Evolutionary conservation across 2,888 invertebrate species (phyloP), one percentile per base, ranked within the genome.

Genomic region (Diarsia dahlii): DNA sequence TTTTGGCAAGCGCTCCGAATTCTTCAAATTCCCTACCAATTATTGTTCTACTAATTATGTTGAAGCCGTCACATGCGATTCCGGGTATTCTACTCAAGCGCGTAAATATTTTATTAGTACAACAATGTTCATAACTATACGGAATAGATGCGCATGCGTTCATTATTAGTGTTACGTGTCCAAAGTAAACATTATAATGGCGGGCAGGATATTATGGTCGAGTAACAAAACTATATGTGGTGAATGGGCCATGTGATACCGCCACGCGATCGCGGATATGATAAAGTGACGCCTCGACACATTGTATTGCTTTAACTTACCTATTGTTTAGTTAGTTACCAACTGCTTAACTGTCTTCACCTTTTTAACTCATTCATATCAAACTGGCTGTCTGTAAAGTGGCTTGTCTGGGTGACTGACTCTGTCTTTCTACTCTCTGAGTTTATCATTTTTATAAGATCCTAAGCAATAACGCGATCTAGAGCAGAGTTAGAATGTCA

Each of bases 141-240:
- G 84, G 78, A 88, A 88, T 88, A 87, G 88, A 87, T 84, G 85
- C 78, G 76, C 88, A 69, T 84, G 78, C 82, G 86, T 80, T 81
- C 88, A 78, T 80, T 86, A 92, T 92, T 92, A 91, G 91, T 90
- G 93, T 94, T 94, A 93, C 93, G 90, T 93, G 93, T 94, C 93
- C 94, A 95, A 95, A 94, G 93, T 93, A 94, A 95, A 95, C 95
- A 93, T 93, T 95, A 94, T 94, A 92, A 92, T 92, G 89, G 85
- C 82, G 86, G 80, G 89, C 95, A 95, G 96, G 96, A 96, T 95
- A 95, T 95, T 93, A 95, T 93, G 94, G 91, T 95, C 94, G 84
- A 85, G 91, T 95, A 93, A 94, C 95, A 95, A 92, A 95, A 95
- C 95, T 95, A 95, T 94, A 93, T 91, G 90, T 89, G 86, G 90